Percentiles rank a stretch among this genome's conserved stretches.
Evolutionary conservation across 2,888 invertebrate genomes (phyloP).

Genomic region (Dichetophora obliterata): DNA sequence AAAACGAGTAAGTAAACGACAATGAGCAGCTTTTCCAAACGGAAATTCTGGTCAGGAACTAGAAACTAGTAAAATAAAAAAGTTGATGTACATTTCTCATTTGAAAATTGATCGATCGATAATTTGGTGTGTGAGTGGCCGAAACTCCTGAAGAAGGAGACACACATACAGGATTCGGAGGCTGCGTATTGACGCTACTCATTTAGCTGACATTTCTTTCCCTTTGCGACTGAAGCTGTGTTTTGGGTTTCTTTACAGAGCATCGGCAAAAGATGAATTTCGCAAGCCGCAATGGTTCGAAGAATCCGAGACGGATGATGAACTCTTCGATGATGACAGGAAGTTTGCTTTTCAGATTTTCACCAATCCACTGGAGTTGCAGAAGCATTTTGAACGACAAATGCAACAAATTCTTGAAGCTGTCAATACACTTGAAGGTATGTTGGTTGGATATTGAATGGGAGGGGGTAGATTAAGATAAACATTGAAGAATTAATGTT

Average conservation of each 20-base stretch:
- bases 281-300: conserved; percentile 70
- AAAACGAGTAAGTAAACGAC: conserved; percentile 54
- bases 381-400: conserved; percentile 75
- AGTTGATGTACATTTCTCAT: conserved; percentile 11
- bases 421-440: conserved; percentile 69
- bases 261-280: conserved; percentile 65
- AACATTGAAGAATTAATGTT: not conserved
- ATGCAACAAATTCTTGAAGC: conserved; percentile 73
- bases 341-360: conserved; percentile 72
- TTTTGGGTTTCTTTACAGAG: conserved; percentile 46
- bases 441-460: not conserved
- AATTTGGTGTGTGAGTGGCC: not conserved
- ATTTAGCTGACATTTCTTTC: not conserved
- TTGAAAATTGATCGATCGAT: conserved; percentile 33
- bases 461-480: not conserved
- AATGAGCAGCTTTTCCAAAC: not conserved
- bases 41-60: not conserved
- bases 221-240: not conserved
- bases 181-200: conserved; percentile 24
- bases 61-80: conserved; percentile 16
- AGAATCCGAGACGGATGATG: conserved; percentile 69
- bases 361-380: conserved; percentile 74
- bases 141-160: not conserved
- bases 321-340: conserved; percentile 67
- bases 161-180: conserved; percentile 24